A percentile compares a stretch with the other conserved stretches of the same genome.
phyloP scores from a whole-genome alignment of 64 coral and sea anemone species.

The Montipora capricornis region DNA sequence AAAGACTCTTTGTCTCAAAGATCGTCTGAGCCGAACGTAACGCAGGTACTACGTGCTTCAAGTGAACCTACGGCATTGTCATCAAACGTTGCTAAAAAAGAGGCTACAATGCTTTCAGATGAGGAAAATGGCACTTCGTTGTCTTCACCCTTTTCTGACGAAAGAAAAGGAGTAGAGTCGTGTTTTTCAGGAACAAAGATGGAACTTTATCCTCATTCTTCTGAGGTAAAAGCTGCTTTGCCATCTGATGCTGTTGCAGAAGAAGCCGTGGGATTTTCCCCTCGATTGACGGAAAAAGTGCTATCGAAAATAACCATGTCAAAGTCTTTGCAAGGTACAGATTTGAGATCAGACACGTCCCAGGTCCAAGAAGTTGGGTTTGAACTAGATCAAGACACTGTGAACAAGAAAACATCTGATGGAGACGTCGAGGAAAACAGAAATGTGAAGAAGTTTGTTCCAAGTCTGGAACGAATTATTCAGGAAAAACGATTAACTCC shows the following conservation, averaged over 20 bases:
- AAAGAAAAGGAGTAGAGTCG: no score
- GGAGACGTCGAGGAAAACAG: background rate
- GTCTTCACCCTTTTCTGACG: background rate
- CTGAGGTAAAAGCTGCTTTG: background rate
- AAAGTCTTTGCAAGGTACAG: background rate
- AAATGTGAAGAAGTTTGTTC: background rate
- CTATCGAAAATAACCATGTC: no score
- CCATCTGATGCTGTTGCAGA: background rate
- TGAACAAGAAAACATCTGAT: background rate
- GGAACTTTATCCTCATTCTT: background rate
- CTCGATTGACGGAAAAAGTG: background rate
- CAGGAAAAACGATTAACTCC: conserved; percentile 30
- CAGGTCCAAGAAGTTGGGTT: background rate
- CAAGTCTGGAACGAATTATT: conserved; percentile 19
- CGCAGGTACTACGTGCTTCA: background rate
- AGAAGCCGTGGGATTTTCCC: background rate
- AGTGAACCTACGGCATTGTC: background rate
- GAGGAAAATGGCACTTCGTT: background rate
- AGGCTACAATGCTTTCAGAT: background rate
- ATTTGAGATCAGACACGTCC: background rate
- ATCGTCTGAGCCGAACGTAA: background rate
- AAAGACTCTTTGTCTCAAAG: background rate
- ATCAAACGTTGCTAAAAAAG: background rate
- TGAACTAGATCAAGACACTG: background rate
- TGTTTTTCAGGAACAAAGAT: background rate